A percentile compares a stretch with the other conserved stretches of the same genome.
phyloP scores from a whole-genome alignment of 2,888 invertebrate species.

The Elegia similella region DNA sequence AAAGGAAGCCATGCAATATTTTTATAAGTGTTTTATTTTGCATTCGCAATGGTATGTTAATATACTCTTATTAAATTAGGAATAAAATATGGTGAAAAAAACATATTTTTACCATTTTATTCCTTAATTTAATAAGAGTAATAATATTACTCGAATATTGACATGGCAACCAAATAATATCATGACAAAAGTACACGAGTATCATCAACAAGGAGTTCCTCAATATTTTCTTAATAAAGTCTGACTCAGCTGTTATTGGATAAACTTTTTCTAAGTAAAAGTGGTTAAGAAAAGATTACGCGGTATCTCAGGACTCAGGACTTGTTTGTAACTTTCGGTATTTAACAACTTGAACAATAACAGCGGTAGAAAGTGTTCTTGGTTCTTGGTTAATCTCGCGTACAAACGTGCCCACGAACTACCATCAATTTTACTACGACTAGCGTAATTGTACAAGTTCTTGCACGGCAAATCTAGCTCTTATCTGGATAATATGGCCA shows the following conservation, averaged over 20 bases:
- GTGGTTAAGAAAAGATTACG: constrained; percentile 9
- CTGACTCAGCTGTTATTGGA: neutral
- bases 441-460: neutral
- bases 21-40: too few relatives aligned
- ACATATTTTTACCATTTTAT: too few relatives aligned
- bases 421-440: neutral
- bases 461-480: neutral
- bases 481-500: constrained; percentile 2
- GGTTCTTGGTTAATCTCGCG: neutral
- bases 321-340: neutral
- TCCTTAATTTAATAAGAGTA: too few relatives aligned
- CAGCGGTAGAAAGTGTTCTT: neutral
- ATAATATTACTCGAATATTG: too few relatives aligned
- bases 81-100: too few relatives aligned
- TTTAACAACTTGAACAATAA: constrained; percentile 4
- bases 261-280: constrained; percentile 5
- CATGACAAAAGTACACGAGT: too few relatives aligned
- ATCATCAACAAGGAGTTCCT: too few relatives aligned
- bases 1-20: too few relatives aligned
- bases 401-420: neutral
- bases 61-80: too few relatives aligned
- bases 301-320: neutral
- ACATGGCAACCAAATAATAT: too few relatives aligned
- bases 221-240: constrained; percentile 5
- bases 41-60: too few relatives aligned